These are phyloP conservation scores for Pseudonaja textilis DNA, from an alignment of 2,113 vertebrate genomes.

Conservation along the genomic window DNA sequence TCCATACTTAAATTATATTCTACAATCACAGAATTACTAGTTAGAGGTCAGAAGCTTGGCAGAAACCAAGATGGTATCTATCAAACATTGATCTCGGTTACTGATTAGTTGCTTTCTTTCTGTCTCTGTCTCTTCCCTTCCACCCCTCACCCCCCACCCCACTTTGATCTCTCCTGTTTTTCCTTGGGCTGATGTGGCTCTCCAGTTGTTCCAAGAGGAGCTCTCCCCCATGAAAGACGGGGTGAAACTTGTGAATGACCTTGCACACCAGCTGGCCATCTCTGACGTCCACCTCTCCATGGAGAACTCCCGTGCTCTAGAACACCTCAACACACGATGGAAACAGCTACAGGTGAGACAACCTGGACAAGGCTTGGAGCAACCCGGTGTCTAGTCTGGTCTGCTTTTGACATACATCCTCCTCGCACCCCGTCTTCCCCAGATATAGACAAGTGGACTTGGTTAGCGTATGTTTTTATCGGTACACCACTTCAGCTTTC, in stretches of 20 bases:
- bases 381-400: no score
- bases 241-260: conserved; percentile 91
- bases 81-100: neutral
- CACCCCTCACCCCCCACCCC: neutral
- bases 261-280: conserved; percentile 94
- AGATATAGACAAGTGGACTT: neutral
- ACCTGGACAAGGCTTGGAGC: neutral
- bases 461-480: neutral
- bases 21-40: neutral
- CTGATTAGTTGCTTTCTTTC: neutral
- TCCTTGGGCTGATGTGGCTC: neutral
- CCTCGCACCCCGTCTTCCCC: neutral
- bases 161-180: neutral
- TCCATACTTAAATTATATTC: neutral
- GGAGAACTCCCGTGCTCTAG: conserved; percentile 89
- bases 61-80: neutral
- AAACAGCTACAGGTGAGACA: conserved; percentile 90
- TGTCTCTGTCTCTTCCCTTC: neutral
- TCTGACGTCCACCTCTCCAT: conserved; percentile 94
- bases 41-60: neutral
- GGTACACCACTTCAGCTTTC: neutral
- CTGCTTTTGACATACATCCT: neutral
- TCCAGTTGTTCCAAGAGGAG: conserved; percentile 93
- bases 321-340: conserved; percentile 93
- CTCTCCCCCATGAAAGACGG: conserved; percentile 90